These are phyloP conservation scores for Dasyprocta punctata DNA, from an alignment of 2,113 vertebrate species.

Conservation along the genomic window DNA sequence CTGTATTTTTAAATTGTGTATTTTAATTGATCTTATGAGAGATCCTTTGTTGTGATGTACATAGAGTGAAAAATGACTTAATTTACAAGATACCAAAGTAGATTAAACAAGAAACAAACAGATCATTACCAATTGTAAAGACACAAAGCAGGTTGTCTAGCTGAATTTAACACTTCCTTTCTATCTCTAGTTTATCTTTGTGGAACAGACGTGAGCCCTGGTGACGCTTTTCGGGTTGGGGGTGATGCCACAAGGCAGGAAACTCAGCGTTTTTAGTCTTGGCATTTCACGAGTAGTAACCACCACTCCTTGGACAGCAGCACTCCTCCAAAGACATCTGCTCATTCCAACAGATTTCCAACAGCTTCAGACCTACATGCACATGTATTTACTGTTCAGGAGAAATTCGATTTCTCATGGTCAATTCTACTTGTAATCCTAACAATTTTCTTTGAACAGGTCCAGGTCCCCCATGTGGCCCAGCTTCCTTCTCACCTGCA, in stretches of 20 bases:
- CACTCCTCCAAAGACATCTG: background rate
- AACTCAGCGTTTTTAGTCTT: background rate
- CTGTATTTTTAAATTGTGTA: background rate
- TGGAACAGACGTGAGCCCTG: background rate
- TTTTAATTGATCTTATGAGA: conserved; percentile 36
- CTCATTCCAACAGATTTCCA: background rate
- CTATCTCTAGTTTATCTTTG: background rate
- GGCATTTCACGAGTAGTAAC: background rate
- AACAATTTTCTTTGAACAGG: background rate
- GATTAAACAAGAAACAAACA: background rate
- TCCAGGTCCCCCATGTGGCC: background rate
- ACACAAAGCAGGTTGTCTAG: background rate
- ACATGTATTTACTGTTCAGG: background rate
- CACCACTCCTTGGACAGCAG: background rate
- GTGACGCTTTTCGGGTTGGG: background rate
- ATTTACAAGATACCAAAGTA: conserved; percentile 2
- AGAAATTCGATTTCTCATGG: background rate
- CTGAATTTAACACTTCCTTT: background rate
- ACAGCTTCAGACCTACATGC: background rate
- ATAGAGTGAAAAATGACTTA: background rate
- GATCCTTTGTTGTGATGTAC: background rate
- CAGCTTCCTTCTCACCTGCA: background rate
- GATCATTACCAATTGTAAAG: background rate
- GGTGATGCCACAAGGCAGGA: background rate
- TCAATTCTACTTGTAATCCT: background rate